Base-by-base conservation (phyloP, 2,113 vertebrate species). In the Tringa solitaria region DNA sequence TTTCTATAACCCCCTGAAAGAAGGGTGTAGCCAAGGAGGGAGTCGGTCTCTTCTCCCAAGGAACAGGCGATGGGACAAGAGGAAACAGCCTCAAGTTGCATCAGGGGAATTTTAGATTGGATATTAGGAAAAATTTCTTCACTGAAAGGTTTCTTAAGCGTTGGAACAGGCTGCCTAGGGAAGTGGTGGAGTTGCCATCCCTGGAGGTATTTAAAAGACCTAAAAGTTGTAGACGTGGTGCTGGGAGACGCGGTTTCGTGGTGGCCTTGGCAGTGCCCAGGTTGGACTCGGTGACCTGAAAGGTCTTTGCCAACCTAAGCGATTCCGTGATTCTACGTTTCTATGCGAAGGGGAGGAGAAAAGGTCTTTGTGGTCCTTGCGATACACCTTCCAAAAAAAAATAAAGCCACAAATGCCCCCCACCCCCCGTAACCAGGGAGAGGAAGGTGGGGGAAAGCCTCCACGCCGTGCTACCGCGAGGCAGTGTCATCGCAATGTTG, bases 401-500 rank as follows among this genome's bases (percentile, higher is more conserved):
- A 15, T 15, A 39, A 39, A 39, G 8, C 37, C 22, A 26, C 24
- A 33, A 57, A 10, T 10, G 9, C 51, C 30, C 30, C 53, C 16
- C 12, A 14, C n/a, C 21, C 18, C 11, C 59, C 35, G 4, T 32
- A 59, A 22, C 12, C 18, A 64, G 43, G 43, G 93, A 92, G 93
- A 91, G 75, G 77, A 51, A 77, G 68, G 84, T 94, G 86, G 95
- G 82, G 87, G 88, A 94, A 92, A 60, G 76, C 72, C 3, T 89
- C 85, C 60, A 4, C 14, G 75, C 9, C 53, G 10, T 54, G 3
- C 60, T 72, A 87, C 96, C 87, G 88, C 89, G 4, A 97, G 97
- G 95, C 96, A 97, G 89, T 96, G 97, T 97, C 98, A 97, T 51
- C 30, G 2, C 10, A 28, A 54, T 94, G 95, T 96, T 91, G 95